phyloP scores from a whole-genome alignment of 23 tunicate genomes.

The Trididemnum clinides region DNA sequence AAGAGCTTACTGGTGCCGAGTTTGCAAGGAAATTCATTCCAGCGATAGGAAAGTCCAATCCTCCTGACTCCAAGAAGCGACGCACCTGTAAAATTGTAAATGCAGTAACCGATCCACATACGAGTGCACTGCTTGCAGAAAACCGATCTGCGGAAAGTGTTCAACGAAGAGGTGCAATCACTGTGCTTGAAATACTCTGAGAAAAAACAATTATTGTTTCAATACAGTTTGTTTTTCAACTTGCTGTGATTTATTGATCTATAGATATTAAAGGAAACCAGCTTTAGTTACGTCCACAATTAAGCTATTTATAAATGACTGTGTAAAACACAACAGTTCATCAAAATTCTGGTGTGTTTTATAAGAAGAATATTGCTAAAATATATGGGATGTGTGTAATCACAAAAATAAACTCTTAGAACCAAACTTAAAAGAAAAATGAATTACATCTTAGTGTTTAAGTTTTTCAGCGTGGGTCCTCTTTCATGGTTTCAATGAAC shows the following conservation, averaged over 20 bases:
- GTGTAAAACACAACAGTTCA: no score
- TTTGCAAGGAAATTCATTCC: not conserved
- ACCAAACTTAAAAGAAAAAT: no score
- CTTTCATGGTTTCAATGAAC: no score
- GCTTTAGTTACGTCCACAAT: no score
- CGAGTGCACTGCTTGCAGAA: not conserved
- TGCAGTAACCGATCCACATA: not conserved
- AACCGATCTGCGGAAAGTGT: not conserved
- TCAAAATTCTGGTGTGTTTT: no score
- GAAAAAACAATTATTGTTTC: no score
- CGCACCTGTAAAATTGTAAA: not conserved
- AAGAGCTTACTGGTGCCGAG: not conserved
- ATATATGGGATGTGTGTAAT: not conserved
- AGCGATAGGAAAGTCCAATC: not conserved
- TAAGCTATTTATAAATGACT: not conserved
- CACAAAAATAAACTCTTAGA: no score
- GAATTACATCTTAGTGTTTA: no score
- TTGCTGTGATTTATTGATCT: no score
- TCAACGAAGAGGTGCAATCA: not conserved
- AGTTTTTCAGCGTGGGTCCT: no score
- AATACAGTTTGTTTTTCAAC: no score
- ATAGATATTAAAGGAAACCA: no score
- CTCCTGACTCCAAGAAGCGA: conserved; percentile 9
- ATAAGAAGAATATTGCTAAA: not conserved
- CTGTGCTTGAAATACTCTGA: not conserved